Base-by-base conservation (phyloP, 2,888 invertebrate species). In the Hypercompe scribonia region DNA sequence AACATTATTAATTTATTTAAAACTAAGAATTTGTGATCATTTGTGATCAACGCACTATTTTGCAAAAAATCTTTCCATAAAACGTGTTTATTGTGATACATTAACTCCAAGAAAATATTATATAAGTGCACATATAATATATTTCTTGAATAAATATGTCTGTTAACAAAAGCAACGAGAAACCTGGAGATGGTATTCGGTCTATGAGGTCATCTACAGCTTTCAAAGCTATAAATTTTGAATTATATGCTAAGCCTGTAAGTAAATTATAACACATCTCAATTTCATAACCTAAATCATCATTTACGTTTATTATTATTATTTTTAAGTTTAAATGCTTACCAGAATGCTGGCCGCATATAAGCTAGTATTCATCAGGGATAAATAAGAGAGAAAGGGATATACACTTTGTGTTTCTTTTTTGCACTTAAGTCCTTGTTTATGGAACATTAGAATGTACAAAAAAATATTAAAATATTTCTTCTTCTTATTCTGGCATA, bases 181-280 rank as follows among this genome's bases (percentile, higher is more conserved):
- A 94, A 85, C 97, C 98, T 58, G 98, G 98, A 46, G 98, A 98
- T 87, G 98, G 98, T 3, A 94, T 98, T 71, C 95, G 98, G 77
- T 98, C 98, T 2, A 90, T 98, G 79, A 96, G 94, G 91, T 97
- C 98, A 28, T 97, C 98, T 5, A 96, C 96, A 82, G 96, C 98
- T 46, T 99, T 99, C 90, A 96, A 97, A 87, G 96, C 97, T 42
- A 95, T 98, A 0, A 99, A 99, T 94, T 99, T 98, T 93, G 99
- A 99, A 93, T 95, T 99, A 2, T 99, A 98, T 90, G 97, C 97
- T 0, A 98, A 97, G 93, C 99, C 98, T 77, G 99, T 99, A 96
- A 96, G 97, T 94, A 31, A n/a, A 18, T 13, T 13, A 10, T 0
- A 42, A 66, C 18, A 39, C 18, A 66, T 66, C 21, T 21, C 24